phyloP scores from a whole-genome alignment of 2,797 vertebrate species.

The Pipistrellus pipistrellus region DNA sequence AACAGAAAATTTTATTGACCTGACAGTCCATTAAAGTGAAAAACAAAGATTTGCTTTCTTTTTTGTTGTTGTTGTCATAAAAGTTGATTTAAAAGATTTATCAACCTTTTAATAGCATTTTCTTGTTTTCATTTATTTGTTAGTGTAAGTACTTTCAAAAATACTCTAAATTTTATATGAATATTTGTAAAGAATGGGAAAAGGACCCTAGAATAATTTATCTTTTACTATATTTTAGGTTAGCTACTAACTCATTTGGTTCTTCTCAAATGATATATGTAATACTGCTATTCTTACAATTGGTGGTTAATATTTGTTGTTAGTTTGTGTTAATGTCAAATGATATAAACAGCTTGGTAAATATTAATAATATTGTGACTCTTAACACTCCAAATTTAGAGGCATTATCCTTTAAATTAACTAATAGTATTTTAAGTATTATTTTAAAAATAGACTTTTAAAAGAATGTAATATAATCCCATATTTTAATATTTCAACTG shows the following conservation, averaged over 20 bases:
- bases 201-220: conserved; percentile 42
- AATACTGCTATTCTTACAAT: not conserved
- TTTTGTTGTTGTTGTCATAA: not conserved
- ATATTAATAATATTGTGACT: not conserved
- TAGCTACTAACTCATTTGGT: not conserved
- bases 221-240: not conserved
- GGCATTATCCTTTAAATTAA: conserved; percentile 35
- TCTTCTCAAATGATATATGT: conserved; percentile 10
- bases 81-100: not conserved
- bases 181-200: conserved; percentile 46
- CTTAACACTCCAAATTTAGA: conserved; percentile 35
- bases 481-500: conserved; percentile 21
- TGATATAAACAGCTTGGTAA: conserved; percentile 29
- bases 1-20: conserved; percentile 36
- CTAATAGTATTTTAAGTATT: not conserved
- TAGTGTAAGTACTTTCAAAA: conserved; percentile 48
- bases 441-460: conserved; percentile 20
- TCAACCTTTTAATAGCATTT: not conserved
- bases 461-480: not conserved
- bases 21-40: conserved; percentile 31
- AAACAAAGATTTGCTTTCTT: not conserved
- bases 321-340: conserved; percentile 22
- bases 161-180: conserved; percentile 4
- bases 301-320: conserved; percentile 39
- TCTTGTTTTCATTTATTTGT: not conserved